Evolutionary conservation across 35 echinoderm and acorn worm species (phyloP), one percentile per base, ranked within the genome.

Genomic region (Ophiothrix spiculata): DNA sequence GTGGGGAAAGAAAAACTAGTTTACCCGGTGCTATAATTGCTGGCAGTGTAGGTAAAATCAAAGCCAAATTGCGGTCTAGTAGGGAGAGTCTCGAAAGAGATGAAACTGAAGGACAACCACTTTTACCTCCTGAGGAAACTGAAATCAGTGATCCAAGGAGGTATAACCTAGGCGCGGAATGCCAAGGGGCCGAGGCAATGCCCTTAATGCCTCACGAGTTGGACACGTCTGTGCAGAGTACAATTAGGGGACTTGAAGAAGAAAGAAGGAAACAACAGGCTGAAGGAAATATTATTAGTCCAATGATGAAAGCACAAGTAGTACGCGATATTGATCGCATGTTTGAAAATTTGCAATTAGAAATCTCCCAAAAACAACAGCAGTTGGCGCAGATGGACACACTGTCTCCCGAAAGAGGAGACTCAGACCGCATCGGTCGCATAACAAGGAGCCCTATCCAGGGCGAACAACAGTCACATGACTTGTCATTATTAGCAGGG

Each of bases 311-410:
- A 78, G 88, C 77, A 16, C 88, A 90, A 40, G 88, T 90, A 25
- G 81, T 81, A 14, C 37, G 81, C 75, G 88, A 90, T 64, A 80
- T 95, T 23, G 90, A 95, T 81, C 85, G 81, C 40, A 95, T 95
- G 93, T 95, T 95, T 82, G 93, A 95, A 74, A 95, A 95, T 42
- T 84, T 95, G 23, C 84, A 95, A 74, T 80, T 77, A 32, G 93
- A 95, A 45, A 39, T 95, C 35, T 79, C 93, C 10, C 83, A 82
- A 63, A 80, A 86, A 46, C 75, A 85, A 33, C 32, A 45, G 33
- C 35, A 80, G 8, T 81, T 78, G 14, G 84, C 75, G 25, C 73
- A 46, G 4, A 64, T 84, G 45, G 81, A 84, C 46, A 34, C 63
- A 13, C 60, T 69, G 42, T 40, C 77, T 39, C 78, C 79, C 37